Conservation (phyloP, 2,888 invertebrate genomes). For the Cheilosia grossa region DNA sequence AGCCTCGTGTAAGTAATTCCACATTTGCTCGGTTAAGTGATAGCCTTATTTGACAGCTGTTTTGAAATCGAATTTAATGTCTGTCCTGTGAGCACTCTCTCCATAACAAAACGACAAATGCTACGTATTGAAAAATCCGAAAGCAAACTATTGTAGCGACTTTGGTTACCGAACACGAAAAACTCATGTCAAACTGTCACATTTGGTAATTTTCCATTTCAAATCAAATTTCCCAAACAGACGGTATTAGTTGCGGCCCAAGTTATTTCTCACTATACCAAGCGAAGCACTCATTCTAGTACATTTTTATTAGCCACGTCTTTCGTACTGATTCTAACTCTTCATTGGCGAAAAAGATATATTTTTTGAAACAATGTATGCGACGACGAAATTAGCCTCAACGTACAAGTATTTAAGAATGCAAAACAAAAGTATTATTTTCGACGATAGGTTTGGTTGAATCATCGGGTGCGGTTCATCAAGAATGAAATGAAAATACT, state of each 20-base stretch:
- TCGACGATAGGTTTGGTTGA: neutral
- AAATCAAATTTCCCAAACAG: neutral
- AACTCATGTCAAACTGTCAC: too few relatives aligned
- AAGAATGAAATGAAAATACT: slow-evolving; percentile 22
- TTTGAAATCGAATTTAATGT: too few relatives aligned
- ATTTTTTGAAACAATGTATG: slow-evolving; percentile 19
- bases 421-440: neutral
- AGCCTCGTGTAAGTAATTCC: too few relatives aligned
- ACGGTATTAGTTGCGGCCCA: neutral
- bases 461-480: slow-evolving; percentile 13
- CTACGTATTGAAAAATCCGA: too few relatives aligned
- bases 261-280: neutral
- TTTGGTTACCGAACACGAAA: too few relatives aligned
- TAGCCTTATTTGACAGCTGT: too few relatives aligned
- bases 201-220: neutral
- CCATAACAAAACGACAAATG: too few relatives aligned
- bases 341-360: slow-evolving; percentile 3
- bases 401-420: slow-evolving; percentile 2
- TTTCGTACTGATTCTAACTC: neutral
- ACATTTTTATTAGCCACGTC: slow-evolving; percentile 6
- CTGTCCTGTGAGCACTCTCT: too few relatives aligned
- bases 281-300: neutral
- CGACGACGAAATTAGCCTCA: neutral
- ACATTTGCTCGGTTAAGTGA: too few relatives aligned
- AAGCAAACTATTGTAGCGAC: too few relatives aligned